Evolutionary conservation across 2,113 vertebrate species (phyloP).

Genomic region (Otus sunia): DNA sequence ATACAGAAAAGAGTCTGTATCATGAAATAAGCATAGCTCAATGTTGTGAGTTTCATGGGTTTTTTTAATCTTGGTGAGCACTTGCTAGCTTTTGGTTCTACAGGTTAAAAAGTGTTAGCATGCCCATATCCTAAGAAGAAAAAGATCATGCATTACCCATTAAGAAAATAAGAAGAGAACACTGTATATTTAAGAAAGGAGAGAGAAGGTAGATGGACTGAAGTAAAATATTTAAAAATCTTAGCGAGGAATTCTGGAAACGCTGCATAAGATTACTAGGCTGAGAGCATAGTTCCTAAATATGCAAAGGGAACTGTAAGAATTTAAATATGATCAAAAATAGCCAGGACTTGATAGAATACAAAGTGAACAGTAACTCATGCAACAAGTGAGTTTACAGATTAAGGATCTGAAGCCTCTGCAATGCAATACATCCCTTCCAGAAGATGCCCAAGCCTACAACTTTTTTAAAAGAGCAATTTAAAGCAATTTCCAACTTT

Average conservation of each 20-base stretch:
- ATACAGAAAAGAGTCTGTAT: not conserved
- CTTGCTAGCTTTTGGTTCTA: not conserved
- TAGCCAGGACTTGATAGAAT: not conserved
- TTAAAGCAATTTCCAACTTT: not conserved
- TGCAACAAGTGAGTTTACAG: not conserved
- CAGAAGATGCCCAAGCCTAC: not conserved
- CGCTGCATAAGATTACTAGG: not conserved
- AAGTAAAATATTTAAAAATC: not conserved
- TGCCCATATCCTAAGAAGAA: not conserved
- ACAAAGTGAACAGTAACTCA: not conserved
- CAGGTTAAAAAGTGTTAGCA: not conserved
- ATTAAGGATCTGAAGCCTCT: not conserved
- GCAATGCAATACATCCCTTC: not conserved
- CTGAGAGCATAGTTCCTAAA: not conserved
- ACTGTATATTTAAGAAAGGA: not conserved
- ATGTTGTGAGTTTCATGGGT: not conserved
- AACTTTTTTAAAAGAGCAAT: not conserved
- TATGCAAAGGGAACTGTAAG: not conserved
- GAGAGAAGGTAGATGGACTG: not conserved
- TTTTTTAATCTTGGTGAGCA: not conserved
- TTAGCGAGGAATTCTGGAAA: not conserved
- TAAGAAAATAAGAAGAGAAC: not conserved
- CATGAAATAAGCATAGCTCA: not conserved
- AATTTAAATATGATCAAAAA: not conserved
- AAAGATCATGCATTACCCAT: not conserved